Base-by-base conservation (phyloP, 2,797 vertebrate genomes). In the Malacoctenus gilli region DNA sequence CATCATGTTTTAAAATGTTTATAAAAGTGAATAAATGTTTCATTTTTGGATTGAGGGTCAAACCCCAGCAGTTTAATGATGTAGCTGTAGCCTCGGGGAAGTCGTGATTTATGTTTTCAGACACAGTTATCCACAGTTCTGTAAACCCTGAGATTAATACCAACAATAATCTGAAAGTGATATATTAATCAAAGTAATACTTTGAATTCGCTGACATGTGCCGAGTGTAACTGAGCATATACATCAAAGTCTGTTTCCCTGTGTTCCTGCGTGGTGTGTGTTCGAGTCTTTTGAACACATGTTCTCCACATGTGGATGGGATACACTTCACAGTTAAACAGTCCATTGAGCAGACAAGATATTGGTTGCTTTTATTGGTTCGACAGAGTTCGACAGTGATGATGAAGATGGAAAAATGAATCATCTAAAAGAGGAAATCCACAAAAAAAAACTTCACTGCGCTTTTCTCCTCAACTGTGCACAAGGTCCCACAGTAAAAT, bases 241-340 rank as follows among this genome's bases (percentile, higher is more conserved):
- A 23, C 35, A 67, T 25, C 4, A 25, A 10, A 19, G 35, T 19
- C 8, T 34, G 3, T 40, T 22, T 42, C 30, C 50, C 19, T 48
- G 44, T 52, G 2, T 52, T 2, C 10, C 14, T 22, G 11, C 43
- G 15, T 21, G 42, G 31, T 51, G 21, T 43, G 14, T 43, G 14
- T 49, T 35, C 35, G 49, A 21, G 13, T 38, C 32, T 35, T 40
- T 22, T 18, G n/a, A 54, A 63, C 68, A 84, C 52, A 68, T 70
- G 61, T 57, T 59, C 36, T 8, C 69, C 65, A 70, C 50, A 82
- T 72, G 58, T 72, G 64, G 50, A 20, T 49, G 8, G 48, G 38
- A 44, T 55, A 57, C 25, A 35, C n/a, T 11, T 43, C 47, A 48
- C 8, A 38, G 38, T 68, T 38, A 72, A 75, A 79, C 30, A 18